Evolutionary conservation across 2,888 invertebrate genomes (phyloP), one percentile per base, ranked within the genome.

Genomic region (Steromphala cineraria): DNA sequence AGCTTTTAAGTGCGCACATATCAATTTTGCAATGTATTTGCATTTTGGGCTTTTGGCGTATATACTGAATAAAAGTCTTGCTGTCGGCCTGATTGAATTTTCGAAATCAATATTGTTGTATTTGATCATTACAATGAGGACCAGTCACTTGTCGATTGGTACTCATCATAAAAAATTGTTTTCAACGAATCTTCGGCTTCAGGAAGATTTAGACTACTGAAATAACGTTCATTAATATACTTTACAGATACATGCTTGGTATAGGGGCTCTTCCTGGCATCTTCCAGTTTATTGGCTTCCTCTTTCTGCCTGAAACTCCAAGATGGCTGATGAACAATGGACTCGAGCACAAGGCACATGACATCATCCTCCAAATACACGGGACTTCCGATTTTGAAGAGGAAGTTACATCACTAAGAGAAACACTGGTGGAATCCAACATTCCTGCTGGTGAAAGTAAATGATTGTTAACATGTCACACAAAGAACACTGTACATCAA

Each of bases 241-340:
- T 24, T 75, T 88, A 55, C 81, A 93, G 94, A 87, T 93, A 94
- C 84, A 95, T 95, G 95, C 89, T 95, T 75, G 95, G 94, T 0
- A 86, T 94, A n/a, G 94, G 94, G 5, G 94, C 93, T 0, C 87
- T 95, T 2, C 95, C 95, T 0, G 92, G 94, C 0, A 74, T 93
- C 8, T 89, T 94, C 31, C 94, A 95, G 88, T 94, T 95, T 74
- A 81, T 94, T 36, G 94, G 94, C 0, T 95, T 95, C 87, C 81
- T 94, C n/a, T 83, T 94, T 46, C 92, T 95, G 90, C 95, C 95
- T 0, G 95, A 95, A 85, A 94, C 94, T 78, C 95, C 95, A 0
- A 87, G 95, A 13, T 93, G 84, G 90, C 92, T 79, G 78, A 67
- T 89, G 46, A 84, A 83, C 24, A 84, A 86, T 40, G 86, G 88